These are phyloP conservation scores for Aleiodes leptofemur DNA, from an alignment of 2,888 invertebrate species.

Conservation along the genomic window DNA sequence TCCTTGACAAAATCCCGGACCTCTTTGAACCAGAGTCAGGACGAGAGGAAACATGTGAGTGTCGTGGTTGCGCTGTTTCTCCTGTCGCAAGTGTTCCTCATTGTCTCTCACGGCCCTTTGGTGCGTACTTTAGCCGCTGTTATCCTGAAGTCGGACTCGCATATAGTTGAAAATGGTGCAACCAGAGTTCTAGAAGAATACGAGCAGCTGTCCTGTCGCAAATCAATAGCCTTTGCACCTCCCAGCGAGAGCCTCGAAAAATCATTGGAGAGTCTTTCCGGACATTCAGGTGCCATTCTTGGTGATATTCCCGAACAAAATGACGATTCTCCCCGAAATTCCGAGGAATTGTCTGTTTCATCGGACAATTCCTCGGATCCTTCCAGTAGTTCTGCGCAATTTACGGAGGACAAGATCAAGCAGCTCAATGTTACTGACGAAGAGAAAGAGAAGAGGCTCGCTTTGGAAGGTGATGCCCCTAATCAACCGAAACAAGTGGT, in stretches of 20 bases:
- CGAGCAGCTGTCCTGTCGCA: constrained; percentile 73
- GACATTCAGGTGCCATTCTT: constrained; percentile 51
- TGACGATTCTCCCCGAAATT: constrained; percentile 45
- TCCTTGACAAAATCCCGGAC: constrained; percentile 81
- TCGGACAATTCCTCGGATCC: constrained; percentile 25
- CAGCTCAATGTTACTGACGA: constrained; percentile 93
- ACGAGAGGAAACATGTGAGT: constrained; percentile 77
- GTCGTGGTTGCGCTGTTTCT: constrained; percentile 94
- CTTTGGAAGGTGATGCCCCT: constrained; percentile 65
- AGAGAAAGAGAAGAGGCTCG: constrained; percentile 85
- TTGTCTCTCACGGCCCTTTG: constrained; percentile 92
- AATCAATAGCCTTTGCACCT: constrained; percentile 81
- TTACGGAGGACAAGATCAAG: constrained; percentile 65
- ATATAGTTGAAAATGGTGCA: constrained; percentile 83
- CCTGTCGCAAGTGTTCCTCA: constrained; percentile 95
- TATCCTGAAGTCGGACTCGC: constrained; percentile 88
- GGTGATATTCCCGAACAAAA: constrained; percentile 54
- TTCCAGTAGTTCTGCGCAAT: constrained; percentile 45
- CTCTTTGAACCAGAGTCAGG: constrained; percentile 67
- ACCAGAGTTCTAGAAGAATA: constrained; percentile 82
- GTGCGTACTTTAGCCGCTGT: constrained; percentile 94
- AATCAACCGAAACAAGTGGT: constrained; percentile 54
- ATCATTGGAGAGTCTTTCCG: constrained; percentile 79
- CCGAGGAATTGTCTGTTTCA: constrained; percentile 20
- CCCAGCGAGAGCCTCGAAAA: constrained; percentile 87